A percentile compares a stretch with the other conserved stretches of the same genome.
These are phyloP conservation scores for Pyrgilauda ruficollis DNA, from an alignment of 2,113 vertebrate species.

Conservation along the genomic window DNA sequence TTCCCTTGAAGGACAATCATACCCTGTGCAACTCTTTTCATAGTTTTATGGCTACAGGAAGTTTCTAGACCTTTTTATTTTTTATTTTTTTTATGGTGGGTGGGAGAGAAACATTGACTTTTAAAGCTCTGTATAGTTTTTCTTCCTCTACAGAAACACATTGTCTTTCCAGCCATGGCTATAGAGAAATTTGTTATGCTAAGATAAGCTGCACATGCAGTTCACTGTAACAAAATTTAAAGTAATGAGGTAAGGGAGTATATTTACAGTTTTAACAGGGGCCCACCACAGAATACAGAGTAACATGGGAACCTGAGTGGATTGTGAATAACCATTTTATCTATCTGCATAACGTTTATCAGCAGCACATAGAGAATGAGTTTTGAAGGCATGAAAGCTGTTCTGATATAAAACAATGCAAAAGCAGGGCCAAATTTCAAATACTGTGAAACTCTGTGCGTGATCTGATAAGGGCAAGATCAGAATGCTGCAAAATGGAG, in stretches of 20 bases:
- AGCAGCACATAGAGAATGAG: background rate
- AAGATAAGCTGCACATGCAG: slow-evolving; percentile 21
- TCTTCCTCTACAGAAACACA: slow-evolving; percentile 19
- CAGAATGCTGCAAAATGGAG: background rate
- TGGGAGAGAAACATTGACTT: slow-evolving; percentile 20
- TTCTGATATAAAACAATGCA: background rate
- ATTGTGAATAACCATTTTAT: background rate
- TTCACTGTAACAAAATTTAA: slow-evolving; percentile 28
- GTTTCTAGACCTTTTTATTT: background rate
- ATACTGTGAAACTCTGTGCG: background rate
- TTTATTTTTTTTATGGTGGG: background rate
- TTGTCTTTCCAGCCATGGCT: slow-evolving; percentile 45
- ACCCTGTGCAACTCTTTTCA: background rate
- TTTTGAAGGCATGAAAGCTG: background rate
- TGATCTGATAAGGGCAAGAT: background rate
- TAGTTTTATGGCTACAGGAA: slow-evolving; percentile 1
- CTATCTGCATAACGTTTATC: background rate
- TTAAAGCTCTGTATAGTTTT: slow-evolving; percentile 35
- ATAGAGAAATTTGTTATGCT: slow-evolving; percentile 40
- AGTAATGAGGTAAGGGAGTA: slow-evolving; percentile 41
- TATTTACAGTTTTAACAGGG: background rate
- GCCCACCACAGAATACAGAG: background rate
- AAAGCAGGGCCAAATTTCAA: slow-evolving; percentile 9
- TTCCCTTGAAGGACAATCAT: slow-evolving; percentile 28
- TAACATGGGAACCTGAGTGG: background rate